Evolutionary conservation across 1,140 invertebrate species (phyloP).

Genomic region (Conopomorpha cramerella): DNA sequence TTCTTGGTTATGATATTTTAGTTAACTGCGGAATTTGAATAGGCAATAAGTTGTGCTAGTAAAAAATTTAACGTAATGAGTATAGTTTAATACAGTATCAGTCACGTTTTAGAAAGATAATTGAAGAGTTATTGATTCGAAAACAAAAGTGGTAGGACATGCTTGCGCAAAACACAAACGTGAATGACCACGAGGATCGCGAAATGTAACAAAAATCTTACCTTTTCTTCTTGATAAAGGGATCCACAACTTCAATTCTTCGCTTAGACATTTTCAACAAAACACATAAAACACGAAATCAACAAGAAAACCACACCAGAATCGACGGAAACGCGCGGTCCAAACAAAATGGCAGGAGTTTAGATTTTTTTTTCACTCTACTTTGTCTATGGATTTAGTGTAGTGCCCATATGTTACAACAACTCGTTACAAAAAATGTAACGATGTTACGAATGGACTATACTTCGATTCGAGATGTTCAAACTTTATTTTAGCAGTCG

Average conservation of each 20-base stretch:
- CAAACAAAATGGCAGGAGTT: slow-evolving; percentile 33
- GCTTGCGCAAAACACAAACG: slow-evolving; percentile 8
- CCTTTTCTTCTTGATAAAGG: slow-evolving; percentile 78
- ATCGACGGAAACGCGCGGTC: slow-evolving; percentile 14
- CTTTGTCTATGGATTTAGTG: too few species aligned
- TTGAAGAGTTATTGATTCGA: background rate
- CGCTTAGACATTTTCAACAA: slow-evolving; percentile 73
- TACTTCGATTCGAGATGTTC: background rate
- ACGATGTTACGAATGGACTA: too few species aligned
- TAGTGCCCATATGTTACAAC: too few species aligned
- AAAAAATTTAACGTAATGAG: background rate
- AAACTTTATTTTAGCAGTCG: background rate
- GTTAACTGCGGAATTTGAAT: background rate
- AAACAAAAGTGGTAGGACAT: background rate
- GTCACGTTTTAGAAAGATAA: too few species aligned
- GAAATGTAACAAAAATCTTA: slow-evolving; percentile 44
- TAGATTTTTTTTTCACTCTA: background rate
- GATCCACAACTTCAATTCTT: slow-evolving; percentile 81
- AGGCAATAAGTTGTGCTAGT: background rate
- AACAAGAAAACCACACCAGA: slow-evolving; percentile 16
- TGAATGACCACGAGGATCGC: slow-evolving; percentile 14
- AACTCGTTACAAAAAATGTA: too few species aligned
- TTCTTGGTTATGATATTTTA: slow-evolving; percentile 1
- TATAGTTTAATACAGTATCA: background rate
- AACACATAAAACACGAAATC: slow-evolving; percentile 21